Base-by-base conservation (phyloP, 2,888 invertebrate species). In the Diadromus collaris region DNA sequence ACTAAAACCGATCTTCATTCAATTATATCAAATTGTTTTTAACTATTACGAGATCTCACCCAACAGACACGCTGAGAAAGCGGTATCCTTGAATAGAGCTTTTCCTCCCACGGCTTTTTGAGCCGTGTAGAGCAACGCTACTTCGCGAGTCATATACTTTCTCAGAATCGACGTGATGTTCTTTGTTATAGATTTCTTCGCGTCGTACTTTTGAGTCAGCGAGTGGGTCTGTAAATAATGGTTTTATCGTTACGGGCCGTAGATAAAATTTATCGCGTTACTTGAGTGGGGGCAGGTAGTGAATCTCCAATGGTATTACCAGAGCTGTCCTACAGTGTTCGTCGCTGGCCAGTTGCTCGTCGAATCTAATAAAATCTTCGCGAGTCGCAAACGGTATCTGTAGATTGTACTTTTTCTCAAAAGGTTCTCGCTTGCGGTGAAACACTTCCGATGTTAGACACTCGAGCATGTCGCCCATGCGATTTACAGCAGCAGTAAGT, bases 391-490 rank as follows among this genome's bases (percentile, higher is more conserved):
- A 74, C 2, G 74, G 74, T 48, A 68, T 41, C 32, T 51, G 60
- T 9, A 74, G 60, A 27, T 74, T 61, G 74, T 74, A 74, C 41
- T 48, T 60, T 41, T 74, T 74, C 41, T 68, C 67, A n/a, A 74
- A 74, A 1, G 67, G 38, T 21, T 68, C 61, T 27, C 68, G 67
- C 9, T 74, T 68, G 9, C 27, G 67, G 5, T 48, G 60, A 9
- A 27, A 6, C 7, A 60, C 48, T 2, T 51, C 74, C 1, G 60
- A 27, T 0, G 51, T 61, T 9, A 74, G 19, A 16, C 51, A 51
- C 27, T 67, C 61, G 16, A 74, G 68, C n/a, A 51, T 48, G 0
- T n/a, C 13, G 41, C 48, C 61, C 60, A 74, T 68, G n/a, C 48
- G 60, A 54, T 74, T 61, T 0, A 74, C 74, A 4, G 74, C 61